Evolutionary conservation across 2,113 vertebrate species (phyloP).

Genomic region (Telmatochromis sp.): DNA sequence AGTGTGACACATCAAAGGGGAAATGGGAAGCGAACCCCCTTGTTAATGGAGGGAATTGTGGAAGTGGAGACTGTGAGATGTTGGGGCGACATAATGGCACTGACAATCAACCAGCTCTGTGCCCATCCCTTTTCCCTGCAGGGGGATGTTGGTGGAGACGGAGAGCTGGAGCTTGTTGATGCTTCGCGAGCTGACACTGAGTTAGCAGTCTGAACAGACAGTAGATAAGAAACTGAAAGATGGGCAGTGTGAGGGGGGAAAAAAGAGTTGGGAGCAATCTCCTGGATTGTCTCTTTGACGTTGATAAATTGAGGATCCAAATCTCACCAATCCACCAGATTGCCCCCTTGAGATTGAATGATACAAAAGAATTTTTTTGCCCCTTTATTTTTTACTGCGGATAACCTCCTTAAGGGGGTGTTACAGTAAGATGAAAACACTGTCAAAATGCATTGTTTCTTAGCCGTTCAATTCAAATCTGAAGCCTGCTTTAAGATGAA

Average conservation of each 20-base stretch:
- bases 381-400: conserved; percentile 2
- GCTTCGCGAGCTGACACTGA: conserved; percentile 30
- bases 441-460: background rate
- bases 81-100: conserved; percentile 51
- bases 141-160: conserved; percentile 19
- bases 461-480: background rate
- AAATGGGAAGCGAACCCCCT: conserved; percentile 37
- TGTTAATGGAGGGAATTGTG: conserved; percentile 53
- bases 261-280: conserved; percentile 51
- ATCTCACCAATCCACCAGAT: conserved; percentile 7
- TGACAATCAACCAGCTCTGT: conserved; percentile 64
- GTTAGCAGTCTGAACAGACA: conserved; percentile 35
- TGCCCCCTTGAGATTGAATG: conserved; percentile 15
- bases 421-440: conserved; percentile 7
- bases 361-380: conserved; percentile 3
- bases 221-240: conserved; percentile 51
- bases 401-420: conserved; percentile 19
- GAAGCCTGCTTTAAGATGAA: background rate
- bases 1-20: conserved; percentile 59
- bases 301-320: conserved; percentile 62
- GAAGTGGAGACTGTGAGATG: conserved; percentile 30
- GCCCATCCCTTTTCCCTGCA: conserved; percentile 39
- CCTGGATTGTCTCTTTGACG: conserved; percentile 50
- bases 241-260: background rate
- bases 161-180: conserved; percentile 21